Conservation (phyloP, 2,888 invertebrate species). For the Campopleginae sp. region DNA sequence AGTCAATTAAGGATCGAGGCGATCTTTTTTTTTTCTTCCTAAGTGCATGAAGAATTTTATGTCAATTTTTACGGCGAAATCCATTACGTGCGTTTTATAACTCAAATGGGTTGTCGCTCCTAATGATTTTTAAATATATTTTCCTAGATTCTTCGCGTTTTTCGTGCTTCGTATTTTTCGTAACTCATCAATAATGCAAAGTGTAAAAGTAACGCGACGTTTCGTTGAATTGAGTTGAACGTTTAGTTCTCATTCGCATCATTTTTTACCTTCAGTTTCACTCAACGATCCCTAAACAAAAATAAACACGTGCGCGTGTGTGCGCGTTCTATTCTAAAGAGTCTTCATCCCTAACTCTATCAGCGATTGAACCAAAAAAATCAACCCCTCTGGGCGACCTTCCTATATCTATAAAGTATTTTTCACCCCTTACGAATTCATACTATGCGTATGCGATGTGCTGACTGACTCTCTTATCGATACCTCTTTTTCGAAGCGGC, state of each 20-base stretch:
- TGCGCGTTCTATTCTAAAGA: constrained; percentile 36
- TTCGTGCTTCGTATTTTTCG: neutral
- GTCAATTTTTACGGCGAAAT: neutral
- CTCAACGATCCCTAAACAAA: constrained; percentile 8
- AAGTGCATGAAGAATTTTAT: neutral
- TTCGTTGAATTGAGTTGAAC: neutral
- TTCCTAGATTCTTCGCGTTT: neutral
- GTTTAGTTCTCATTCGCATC: neutral
- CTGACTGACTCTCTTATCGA: constrained; percentile 57
- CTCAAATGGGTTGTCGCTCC: neutral
- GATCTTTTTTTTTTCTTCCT: constrained; percentile 13
- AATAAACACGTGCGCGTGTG: neutral
- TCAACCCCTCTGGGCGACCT: constrained; percentile 33
- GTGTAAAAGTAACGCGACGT: neutral
- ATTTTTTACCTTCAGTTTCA: neutral
- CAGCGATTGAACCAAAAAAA: constrained; percentile 32
- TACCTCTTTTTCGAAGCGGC: constrained; percentile 44
- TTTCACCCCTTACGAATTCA: constrained; percentile 50
- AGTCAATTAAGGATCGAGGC: constrained; percentile 57
- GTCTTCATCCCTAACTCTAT: constrained; percentile 51
- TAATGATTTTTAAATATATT: neutral
- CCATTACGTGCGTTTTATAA: neutral
- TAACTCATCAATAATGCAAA: neutral
- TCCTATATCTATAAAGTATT: constrained; percentile 52
- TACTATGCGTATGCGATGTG: constrained; percentile 8